Base-by-base conservation (phyloP, 1,140 invertebrate genomes). In the Bombus picipes region DNA sequence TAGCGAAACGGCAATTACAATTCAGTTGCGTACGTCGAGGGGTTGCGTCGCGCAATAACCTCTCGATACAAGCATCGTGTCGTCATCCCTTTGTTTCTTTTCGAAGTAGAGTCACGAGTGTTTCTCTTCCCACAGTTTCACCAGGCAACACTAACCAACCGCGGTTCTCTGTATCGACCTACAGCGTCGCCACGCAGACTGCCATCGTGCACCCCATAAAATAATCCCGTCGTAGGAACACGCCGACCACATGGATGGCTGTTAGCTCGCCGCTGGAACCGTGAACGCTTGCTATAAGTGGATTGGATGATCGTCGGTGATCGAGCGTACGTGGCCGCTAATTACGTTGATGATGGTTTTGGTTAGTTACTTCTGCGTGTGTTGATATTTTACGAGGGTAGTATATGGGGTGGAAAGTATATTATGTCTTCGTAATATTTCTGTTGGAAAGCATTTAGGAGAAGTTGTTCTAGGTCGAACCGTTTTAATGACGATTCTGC, bases 131-230 rank as follows among this genome's bases (percentile, higher is more conserved):
- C 28, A 13, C 41, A 28, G 62, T 79, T 71, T n/a, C 10, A 65
- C 10, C 70, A 41, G 85, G n/a, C 37, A 87, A 85, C 70, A 83
- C 53, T 81, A 65, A 83, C 75, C 15, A 76, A 13, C 53, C 59
- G 34, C 34, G 34, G 28, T 71, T 68, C 39, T 80, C 86, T 89
- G 87, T 93, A 92, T 93, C 91, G 91, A 93, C 88, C 91, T 90
- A 86, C 86, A 83, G 53, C 79, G 89, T 77, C 87, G 87, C 87
- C 88, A 87, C 82, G 89, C 90, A 88, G 91, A 78, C 87, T 91
- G 65, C 71, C 85, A 66, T 43, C 76, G 85, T 86, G 81, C 91
- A 87, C 79, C 89, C 89, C 88, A 81, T 86, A 79, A 84, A 81
- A 74, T 79, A 39, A 34, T 41, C 25, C 5, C 65, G 82, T 18